Evolutionary conservation across 2,797 vertebrate species (phyloP).

Genomic region (Glossophaga mutica): DNA sequence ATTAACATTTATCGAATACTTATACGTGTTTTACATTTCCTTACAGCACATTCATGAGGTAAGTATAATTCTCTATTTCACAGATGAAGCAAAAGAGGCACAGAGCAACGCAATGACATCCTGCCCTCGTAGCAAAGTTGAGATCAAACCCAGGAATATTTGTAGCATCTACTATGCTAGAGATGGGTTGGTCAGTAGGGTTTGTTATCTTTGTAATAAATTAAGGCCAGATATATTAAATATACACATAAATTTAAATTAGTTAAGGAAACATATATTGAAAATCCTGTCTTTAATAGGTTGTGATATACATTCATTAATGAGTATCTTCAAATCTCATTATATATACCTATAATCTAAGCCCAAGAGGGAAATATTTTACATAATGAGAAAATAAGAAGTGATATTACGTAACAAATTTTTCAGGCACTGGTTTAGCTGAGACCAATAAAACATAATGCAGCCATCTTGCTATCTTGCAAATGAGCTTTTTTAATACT

Average conservation of each 20-base stretch:
- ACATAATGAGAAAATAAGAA: constrained; percentile 9
- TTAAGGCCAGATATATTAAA: not conserved
- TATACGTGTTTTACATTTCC: not conserved
- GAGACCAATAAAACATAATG: not conserved
- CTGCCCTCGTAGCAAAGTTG: not conserved
- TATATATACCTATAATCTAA: not conserved
- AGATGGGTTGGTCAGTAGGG: not conserved
- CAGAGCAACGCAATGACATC: not conserved
- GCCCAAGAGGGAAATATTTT: not conserved
- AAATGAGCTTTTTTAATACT: not conserved
- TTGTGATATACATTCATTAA: not conserved
- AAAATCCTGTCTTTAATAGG: not conserved
- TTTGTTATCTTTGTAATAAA: not conserved
- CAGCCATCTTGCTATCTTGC: not conserved
- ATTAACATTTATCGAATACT: not conserved
- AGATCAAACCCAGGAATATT: not conserved
- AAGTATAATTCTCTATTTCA: not conserved
- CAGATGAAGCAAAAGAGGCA: not conserved
- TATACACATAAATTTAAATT: not conserved
- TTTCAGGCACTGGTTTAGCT: not conserved
- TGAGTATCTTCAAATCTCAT: not conserved
- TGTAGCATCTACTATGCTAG: not conserved
- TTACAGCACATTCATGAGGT: not conserved
- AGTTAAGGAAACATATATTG: not conserved
- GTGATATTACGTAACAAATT: not conserved